Conservation (phyloP, 2,113 vertebrate species). For the Cynopterus brachyotis region DNA sequence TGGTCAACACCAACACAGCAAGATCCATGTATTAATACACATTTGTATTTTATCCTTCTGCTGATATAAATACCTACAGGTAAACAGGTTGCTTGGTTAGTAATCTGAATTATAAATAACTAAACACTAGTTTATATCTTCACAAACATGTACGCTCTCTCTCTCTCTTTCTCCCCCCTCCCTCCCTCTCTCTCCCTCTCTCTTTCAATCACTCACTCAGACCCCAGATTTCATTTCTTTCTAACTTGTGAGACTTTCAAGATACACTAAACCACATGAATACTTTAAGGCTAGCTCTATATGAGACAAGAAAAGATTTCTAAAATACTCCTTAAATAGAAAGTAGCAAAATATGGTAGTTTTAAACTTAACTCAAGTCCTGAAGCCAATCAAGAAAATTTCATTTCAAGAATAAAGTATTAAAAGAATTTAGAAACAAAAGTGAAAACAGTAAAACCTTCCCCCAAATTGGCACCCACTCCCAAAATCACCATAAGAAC, state of each 20-base stretch:
- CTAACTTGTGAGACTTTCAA: neutral
- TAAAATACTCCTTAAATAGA: neutral
- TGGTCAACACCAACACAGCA: neutral
- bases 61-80: neutral
- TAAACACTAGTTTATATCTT: neutral
- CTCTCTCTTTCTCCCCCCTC: no score
- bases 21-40: neutral
- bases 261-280: neutral
- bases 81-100: neutral
- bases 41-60: neutral
- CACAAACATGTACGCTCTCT: neutral
- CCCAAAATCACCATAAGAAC: neutral
- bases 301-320: neutral
- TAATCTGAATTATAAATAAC: conserved; percentile 16
- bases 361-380: neutral
- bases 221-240: neutral
- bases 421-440: conserved; percentile 3
- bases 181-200: no score
- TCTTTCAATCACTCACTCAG: neutral
- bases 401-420: conserved; percentile 34
- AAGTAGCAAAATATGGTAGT: neutral
- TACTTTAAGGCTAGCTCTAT: neutral
- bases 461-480: neutral
- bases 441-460: neutral
- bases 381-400: neutral